A percentile compares a stretch with the other conserved stretches of the same genome.
phyloP scores from a whole-genome alignment of 2,797 vertebrate genomes.

The Squalus acanthias region DNA sequence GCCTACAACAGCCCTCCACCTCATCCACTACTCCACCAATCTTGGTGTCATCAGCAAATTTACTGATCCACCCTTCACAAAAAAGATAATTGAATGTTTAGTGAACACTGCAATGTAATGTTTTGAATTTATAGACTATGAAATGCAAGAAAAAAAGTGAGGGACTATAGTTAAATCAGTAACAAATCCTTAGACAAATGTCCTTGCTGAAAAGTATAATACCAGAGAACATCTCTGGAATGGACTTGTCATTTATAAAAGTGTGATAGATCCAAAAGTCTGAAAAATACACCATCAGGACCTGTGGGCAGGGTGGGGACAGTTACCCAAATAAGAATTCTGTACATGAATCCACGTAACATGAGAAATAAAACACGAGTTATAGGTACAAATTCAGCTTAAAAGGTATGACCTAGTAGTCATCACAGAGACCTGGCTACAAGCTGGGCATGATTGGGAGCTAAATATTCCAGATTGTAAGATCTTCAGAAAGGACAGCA shows the following conservation, averaged over 20 bases:
- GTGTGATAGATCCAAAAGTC: background rate
- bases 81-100: background rate
- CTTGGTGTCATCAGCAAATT: no score
- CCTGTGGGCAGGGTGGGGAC: background rate
- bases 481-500: background rate
- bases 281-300: background rate
- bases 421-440: background rate
- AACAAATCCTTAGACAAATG: background rate
- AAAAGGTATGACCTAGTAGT: background rate
- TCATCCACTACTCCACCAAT: no score
- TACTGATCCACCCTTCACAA: background rate
- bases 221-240: background rate
- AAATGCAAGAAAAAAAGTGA: background rate
- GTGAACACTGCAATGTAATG: background rate
- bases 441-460: background rate
- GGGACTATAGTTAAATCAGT: background rate
- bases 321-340: background rate
- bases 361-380: background rate
- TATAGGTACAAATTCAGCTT: background rate
- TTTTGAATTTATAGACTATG: background rate
- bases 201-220: background rate
- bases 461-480: background rate
- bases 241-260: background rate
- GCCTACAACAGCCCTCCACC: no score
- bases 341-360: background rate